Conservation (phyloP, 1,140 invertebrate genomes). For the Cecropterus lyciades region DNA sequence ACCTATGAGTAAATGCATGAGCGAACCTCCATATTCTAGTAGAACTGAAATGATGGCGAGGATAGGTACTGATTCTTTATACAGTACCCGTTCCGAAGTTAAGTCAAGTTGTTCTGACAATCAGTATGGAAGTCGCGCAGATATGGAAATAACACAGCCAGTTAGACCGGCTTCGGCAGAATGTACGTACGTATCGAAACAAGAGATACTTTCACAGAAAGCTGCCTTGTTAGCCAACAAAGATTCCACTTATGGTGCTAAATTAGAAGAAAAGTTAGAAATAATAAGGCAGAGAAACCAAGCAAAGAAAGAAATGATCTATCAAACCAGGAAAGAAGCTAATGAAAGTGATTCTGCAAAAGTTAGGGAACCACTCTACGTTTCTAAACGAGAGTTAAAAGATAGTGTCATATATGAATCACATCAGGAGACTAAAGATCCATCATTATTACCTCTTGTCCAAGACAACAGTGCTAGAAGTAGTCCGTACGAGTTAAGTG, state of each 20-base stretch:
- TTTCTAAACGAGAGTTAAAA: conserved; percentile 81
- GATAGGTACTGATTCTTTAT: conserved; percentile 67
- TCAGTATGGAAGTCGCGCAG: conserved; percentile 56
- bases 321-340: conserved; percentile 78
- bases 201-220: conserved; percentile 83
- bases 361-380: conserved; percentile 79
- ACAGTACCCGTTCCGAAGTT: conserved; percentile 65
- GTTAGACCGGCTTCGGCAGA: conserved; percentile 72
- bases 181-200: conserved; percentile 80
- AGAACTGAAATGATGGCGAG: conserved; percentile 77
- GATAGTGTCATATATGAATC: conserved; percentile 82
- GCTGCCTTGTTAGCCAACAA: conserved; percentile 74
- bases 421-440: conserved; percentile 77
- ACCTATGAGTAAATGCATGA: conserved; percentile 78
- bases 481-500: conserved; percentile 81
- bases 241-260: conserved; percentile 67
- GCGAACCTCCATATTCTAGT: conserved; percentile 75
- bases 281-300: conserved; percentile 82
- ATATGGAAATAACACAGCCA: conserved; percentile 60
- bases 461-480: conserved; percentile 67
- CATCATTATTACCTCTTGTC: conserved; percentile 40
- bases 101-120: conserved; percentile 74
- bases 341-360: conserved; percentile 74
- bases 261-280: conserved; percentile 80
- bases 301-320: conserved; percentile 82